Evolutionary conservation across 2,113 vertebrate species (phyloP), one percentile per base, ranked within the genome.

Genomic region (Gracilinanus agilis): DNA sequence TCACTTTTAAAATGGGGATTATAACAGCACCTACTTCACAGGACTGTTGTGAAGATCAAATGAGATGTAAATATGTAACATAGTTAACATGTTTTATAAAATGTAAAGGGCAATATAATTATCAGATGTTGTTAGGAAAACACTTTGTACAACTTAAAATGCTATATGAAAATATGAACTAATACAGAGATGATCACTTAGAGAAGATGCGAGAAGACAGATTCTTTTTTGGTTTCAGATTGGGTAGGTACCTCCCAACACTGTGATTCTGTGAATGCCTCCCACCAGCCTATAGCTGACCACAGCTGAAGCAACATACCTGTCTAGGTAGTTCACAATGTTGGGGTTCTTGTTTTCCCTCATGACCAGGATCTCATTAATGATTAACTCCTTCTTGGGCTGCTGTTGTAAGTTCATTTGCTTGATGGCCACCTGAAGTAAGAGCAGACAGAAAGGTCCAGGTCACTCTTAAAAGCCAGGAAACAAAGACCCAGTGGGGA

Each of bases 321-420:
- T 99, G 99, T 99, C 99, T 98, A 99, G 97, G 97, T 99, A 99
- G 98, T 99, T 99, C 97, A 99, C 99, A 1, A 99, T 99, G 96
- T 99, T 99, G 40, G 99, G 99, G 97, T 99, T 99, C 97, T 99
- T 99, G 98, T 99, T 99, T 99, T 99, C 99, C 99, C 99, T 99
- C 99, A 99, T 99, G 93, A 99, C 99, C 90, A 99, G 99, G 95
- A 99, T 99, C 98, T 99, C 99, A 56, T 99, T 99, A 97, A 99
- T 99, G 97, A 99, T 99, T 97, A 99, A 98, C 89, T 99, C 99
- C 94, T 99, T 99, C 98, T 99, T 99, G 1, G 99, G 99, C 98
- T 99, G 99, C 98, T 99, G 99, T 98, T 99, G 99, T 96, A 99
- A 98, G 97, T 99, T 99, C 99, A 99, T 99, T 98, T 99, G 99